These are phyloP conservation scores for Notothenia rossii DNA, from an alignment of 2,113 vertebrate genomes.

Conservation along the genomic window DNA sequence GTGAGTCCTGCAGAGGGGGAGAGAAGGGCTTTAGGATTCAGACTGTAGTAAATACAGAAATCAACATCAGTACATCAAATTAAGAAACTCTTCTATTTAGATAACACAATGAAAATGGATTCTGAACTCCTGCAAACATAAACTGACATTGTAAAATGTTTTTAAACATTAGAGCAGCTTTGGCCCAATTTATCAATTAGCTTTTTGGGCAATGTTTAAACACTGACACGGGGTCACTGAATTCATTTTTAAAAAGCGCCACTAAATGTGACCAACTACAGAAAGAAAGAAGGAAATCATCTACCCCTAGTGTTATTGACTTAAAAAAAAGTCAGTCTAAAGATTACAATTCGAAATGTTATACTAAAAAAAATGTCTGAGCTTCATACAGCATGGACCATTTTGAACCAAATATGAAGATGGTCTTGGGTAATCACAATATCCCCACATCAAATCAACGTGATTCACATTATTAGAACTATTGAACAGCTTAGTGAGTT, in stretches of 20 bases:
- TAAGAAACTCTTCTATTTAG: background rate
- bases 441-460: no score
- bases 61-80: background rate
- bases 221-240: background rate
- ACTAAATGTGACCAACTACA: background rate
- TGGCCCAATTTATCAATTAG: background rate
- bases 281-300: background rate
- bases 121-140: no score
- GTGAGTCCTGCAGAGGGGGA: slow-evolving; percentile 86
- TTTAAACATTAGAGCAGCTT: background rate
- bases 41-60: background rate
- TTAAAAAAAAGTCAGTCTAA: no score
- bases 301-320: background rate
- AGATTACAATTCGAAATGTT: no score
- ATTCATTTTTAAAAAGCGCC: no score
- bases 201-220: no score
- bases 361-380: no score
- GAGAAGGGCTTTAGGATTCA: background rate
- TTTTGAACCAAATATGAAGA: background rate
- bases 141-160: no score
- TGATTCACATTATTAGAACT: no score
- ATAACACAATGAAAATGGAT: background rate
- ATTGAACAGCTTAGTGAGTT: no score
- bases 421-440: background rate
- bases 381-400: background rate